Conservation (phyloP, 2,888 invertebrate species). For the Dryomyza anilis region DNA sequence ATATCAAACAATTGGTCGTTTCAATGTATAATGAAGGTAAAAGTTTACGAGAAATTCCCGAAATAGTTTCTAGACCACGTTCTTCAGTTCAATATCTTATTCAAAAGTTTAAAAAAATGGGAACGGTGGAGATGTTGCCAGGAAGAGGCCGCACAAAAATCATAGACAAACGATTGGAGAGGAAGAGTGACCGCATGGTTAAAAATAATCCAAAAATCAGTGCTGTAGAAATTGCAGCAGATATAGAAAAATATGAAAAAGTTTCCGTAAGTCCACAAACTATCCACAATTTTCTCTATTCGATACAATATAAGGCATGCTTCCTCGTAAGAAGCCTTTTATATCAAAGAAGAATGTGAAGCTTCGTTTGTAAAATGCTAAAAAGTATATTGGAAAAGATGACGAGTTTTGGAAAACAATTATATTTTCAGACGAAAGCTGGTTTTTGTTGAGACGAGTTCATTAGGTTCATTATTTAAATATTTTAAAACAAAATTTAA, state of each 20-base stretch:
- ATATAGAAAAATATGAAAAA: constrained; percentile 19
- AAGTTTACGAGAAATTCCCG: neutral
- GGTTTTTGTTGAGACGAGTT: constrained; percentile 1
- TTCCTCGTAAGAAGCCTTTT: neutral
- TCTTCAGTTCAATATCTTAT: no score
- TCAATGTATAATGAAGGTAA: neutral
- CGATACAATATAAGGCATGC: neutral
- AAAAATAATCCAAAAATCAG: constrained; percentile 13
- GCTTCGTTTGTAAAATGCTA: constrained; percentile 2
- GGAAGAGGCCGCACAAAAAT: constrained; percentile 15
- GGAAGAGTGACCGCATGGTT: constrained; percentile 18
- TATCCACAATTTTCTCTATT: constrained; percentile 2
- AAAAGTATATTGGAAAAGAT: neutral
- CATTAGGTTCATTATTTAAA: constrained; percentile 1
- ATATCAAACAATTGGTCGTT: neutral
- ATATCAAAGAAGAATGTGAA: constrained; percentile 9
- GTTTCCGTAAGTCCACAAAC: constrained; percentile 5
- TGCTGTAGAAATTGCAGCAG: constrained; percentile 13
- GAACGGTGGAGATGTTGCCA: neutral
- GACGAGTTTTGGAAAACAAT: constrained; percentile 3
- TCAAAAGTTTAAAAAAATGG: constrained; percentile 10
- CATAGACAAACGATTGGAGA: no score
- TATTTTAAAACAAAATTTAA: constrained; percentile 9
- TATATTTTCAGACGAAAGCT: constrained; percentile 6
- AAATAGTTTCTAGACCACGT: no score